Base-by-base conservation (phyloP, 2,888 invertebrate genomes). In the Mylabris sibirica region DNA sequence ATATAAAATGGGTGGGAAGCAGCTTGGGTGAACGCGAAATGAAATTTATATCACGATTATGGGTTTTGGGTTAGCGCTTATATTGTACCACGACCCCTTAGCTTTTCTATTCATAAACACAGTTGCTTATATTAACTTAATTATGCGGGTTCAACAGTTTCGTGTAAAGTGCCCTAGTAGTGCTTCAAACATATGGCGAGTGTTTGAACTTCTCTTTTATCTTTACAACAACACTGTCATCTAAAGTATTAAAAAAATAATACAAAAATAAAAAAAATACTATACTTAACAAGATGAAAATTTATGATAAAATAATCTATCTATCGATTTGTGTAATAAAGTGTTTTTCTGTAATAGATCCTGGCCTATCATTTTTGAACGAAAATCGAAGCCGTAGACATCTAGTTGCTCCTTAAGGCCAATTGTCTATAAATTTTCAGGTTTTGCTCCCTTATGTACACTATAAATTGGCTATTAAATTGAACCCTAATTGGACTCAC, bases 1-100 rank as follows among this genome's bases (percentile, higher is more conserved):
- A 30, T 11, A 57, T 57, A 1, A 57, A 57, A 24, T 57, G 57
- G 57, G 57, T 57, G 57, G 57, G 69, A 65, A 66, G 65, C 67
- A 64, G 65, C 65, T 60, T 63, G 69, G 61, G 71, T 74, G 74
- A 76, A 76, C 77, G 57, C 57, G 75, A 75, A 73, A 74, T 74
- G 74, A 78, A 80, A 81, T 81, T 81, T 81, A 81, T 80, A 79
- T 80, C 76, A 76, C 76, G 80, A 81, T 81, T 81, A 81, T 78
- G 79, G 57, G 80, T 80, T 80, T 79, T 75, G 78, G 78, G 80
- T 78, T 79, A 76, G 76, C 77, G 79, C 79, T 77, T 77, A 79
- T 80, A 78, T 78, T 79, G 77, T 77, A 74, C 76, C 74, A 65
- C 71, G 69, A 64, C 63, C 68, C 64, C 74, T 61, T 53, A 59